phyloP scores from a whole-genome alignment of 2,888 invertebrate genomes.

The Melangyna quadrimaculata region DNA sequence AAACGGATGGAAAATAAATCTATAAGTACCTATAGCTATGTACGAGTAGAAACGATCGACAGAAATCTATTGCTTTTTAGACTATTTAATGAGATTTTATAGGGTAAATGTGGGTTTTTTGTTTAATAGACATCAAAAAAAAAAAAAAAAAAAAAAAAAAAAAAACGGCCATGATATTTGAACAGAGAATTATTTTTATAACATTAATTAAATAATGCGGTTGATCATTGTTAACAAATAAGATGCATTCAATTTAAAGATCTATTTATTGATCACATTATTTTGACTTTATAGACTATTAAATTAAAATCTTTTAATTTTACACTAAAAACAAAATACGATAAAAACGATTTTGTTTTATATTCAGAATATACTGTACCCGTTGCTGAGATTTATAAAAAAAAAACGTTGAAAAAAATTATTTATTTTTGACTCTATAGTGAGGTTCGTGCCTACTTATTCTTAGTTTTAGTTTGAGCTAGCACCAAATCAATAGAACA shows the following conservation, averaged over 20 bases:
- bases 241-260: neutral
- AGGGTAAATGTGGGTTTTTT: slow-evolving; percentile 27
- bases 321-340: too few species aligned
- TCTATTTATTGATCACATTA: neutral
- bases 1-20: slow-evolving; percentile 46
- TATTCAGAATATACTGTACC: too few species aligned
- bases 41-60: slow-evolving; percentile 36
- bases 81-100: slow-evolving; percentile 9
- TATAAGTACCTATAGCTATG: neutral
- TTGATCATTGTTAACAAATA: neutral
- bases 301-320: too few species aligned
- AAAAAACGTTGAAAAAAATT: too few species aligned
- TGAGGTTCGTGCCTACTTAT: too few species aligned
- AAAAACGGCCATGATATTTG: neutral
- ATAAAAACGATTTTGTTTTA: too few species aligned
- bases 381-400: too few species aligned
- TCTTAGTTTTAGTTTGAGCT: too few species aligned
- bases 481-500: too few species aligned
- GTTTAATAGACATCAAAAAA: neutral
- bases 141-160: too few species aligned
- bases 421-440: too few species aligned
- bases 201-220: neutral
- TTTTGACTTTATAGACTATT: too few species aligned
- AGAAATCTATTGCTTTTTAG: slow-evolving; percentile 13
- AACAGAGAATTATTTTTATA: neutral